Percentiles rank a stretch among this genome's conserved stretches.
phyloP scores from a whole-genome alignment of 2,888 invertebrate genomes.

The Biston stratarius region DNA sequence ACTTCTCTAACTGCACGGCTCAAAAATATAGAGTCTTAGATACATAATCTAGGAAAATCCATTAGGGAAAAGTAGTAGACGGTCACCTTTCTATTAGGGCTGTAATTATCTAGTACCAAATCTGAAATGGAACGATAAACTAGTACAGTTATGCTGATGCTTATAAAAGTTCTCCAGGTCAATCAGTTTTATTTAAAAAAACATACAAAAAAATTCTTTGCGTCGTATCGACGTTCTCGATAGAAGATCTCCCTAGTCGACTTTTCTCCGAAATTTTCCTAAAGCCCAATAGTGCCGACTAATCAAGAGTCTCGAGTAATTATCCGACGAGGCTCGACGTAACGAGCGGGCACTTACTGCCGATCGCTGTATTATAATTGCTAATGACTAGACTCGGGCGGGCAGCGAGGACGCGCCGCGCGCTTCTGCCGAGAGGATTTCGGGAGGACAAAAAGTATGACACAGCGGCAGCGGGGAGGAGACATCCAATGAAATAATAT shows the following conservation, averaged over 20 bases:
- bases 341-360: slow-evolving; percentile 76
- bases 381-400: slow-evolving; percentile 61
- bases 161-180: too few species aligned
- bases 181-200: too few species aligned
- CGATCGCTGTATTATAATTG: slow-evolving; percentile 77
- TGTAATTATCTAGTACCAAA: too few species aligned
- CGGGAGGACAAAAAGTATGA: neutral
- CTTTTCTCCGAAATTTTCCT: neutral
- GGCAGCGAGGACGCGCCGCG: slow-evolving; percentile 11
- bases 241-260: too few species aligned
- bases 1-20: too few species aligned
- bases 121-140: too few species aligned
- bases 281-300: slow-evolving; percentile 18
- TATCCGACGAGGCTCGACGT: slow-evolving; percentile 50
- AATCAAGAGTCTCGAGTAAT: slow-evolving; percentile 44
- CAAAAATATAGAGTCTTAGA: too few species aligned
- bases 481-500: neutral
- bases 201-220: too few species aligned
- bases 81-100: too few species aligned
- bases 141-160: too few species aligned
- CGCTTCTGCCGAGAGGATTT: neutral
- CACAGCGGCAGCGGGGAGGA: neutral
- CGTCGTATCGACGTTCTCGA: neutral
- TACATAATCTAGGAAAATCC: too few species aligned
- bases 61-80: too few species aligned